phyloP scores from a whole-genome alignment of 2,113 vertebrate species.

The Toxotes chatareus region DNA sequence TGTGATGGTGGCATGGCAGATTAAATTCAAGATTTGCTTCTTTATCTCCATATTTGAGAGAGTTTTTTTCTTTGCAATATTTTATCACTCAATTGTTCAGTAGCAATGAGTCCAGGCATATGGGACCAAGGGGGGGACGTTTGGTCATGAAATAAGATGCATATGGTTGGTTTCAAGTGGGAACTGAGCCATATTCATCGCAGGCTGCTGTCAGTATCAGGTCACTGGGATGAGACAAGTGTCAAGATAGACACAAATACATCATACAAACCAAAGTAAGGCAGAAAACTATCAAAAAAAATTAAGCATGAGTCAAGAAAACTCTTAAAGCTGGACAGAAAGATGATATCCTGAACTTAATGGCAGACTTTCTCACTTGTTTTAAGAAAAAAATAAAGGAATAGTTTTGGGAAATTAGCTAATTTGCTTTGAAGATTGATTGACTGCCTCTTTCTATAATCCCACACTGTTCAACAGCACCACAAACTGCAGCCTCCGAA shows the following conservation, averaged over 20 bases:
- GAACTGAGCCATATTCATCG: conserved; percentile 38
- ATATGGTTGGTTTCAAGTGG: conserved; percentile 14
- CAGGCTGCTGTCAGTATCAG: conserved; percentile 17
- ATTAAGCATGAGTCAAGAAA: not conserved
- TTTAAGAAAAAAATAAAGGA: not conserved
- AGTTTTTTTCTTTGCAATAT: conserved; percentile 8
- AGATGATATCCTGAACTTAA: rapidly evolving
- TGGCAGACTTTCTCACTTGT: not conserved
- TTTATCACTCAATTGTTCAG: conserved; percentile 9
- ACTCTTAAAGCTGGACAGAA: not conserved
- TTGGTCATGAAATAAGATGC: conserved; percentile 26
- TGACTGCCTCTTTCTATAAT: too few species aligned
- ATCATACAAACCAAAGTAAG: not conserved
- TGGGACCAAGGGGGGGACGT: conserved; percentile 7
- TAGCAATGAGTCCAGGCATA: not conserved
- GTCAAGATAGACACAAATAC: not conserved
- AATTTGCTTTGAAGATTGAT: not conserved
- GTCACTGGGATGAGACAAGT: conserved; percentile 12
- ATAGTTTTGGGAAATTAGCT: too few species aligned
- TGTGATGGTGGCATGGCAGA: not conserved
- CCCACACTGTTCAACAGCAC: too few species aligned
- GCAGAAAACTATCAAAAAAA: not conserved
- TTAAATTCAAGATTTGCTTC: conserved; percentile 21
- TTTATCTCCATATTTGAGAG: not conserved
- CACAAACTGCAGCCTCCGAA: too few species aligned